Base-by-base conservation (phyloP, 2,888 invertebrate species). In the Plebejus argus region DNA sequence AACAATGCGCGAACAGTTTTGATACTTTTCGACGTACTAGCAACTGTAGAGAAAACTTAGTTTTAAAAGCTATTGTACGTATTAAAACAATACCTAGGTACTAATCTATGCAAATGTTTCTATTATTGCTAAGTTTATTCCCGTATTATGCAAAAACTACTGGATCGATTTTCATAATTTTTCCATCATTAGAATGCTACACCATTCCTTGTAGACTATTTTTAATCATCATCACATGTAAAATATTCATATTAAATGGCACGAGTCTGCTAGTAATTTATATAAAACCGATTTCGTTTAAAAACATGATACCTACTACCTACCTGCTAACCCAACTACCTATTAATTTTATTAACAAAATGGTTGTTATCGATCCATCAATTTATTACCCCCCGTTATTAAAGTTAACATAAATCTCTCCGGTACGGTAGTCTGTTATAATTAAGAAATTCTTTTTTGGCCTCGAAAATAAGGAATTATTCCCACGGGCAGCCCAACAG, bases 371-470 rank as follows among this genome's bases (percentile, higher is more conserved):
- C 61, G 28, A 66, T 66, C 66, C 66, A 18, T 66, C 66, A 28
- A 66, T 28, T 66, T 66, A 15, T 15, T 66, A 33, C 66, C 23
- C 23, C 61, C 66, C 28, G 66, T 66, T 66, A 66, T 66, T 66
- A 66, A 66, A 28, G 15, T 15, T 23, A 66, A 66, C 28, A 66
- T 66, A 66, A 66, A 66, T 66, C 66, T 66, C 28, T 6, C 61
- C 12, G 18, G 66, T 33, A 66, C 12, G 18, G 66, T 33, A 66
- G 66, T 66, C 66, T 28, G 28, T 66, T 66, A 33, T 66, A 66
- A 66, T 66, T 66, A 33, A 66, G 66, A 66, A 66, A 66, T 66
- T 28, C 66, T 66, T 66, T 45, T 66, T 66, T 33, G 66, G 6
- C 28, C 66, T 20, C 20, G 20, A 61, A 58, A 18, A 66, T 66